These are phyloP conservation scores for Andrena trimmerana DNA, from an alignment of 2,888 invertebrate genomes.

Conservation along the genomic window DNA sequence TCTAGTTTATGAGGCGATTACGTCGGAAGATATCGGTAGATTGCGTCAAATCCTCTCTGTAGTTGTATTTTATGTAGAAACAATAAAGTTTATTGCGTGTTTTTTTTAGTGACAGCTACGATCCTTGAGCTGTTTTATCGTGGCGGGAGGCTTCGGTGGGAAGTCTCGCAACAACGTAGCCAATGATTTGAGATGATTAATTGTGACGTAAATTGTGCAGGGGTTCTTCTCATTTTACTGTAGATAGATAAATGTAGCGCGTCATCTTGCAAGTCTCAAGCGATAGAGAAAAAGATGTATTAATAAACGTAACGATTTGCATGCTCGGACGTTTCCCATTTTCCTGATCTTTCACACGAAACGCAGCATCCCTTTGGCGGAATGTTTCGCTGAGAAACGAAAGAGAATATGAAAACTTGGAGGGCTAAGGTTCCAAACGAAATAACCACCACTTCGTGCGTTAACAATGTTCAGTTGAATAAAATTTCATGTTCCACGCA, in stretches of 20 bases:
- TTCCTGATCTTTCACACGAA: constrained; percentile 52
- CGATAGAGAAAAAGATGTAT: not conserved
- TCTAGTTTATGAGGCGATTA: not conserved
- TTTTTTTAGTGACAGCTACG: not conserved
- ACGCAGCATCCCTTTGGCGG: constrained; percentile 37
- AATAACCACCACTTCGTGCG: no score
- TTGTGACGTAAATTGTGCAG: not conserved
- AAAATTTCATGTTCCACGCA: no score
- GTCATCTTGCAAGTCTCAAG: no score
- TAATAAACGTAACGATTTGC: not conserved
- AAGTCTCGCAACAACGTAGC: not conserved
- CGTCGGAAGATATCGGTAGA: not conserved
- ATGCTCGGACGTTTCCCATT: constrained; percentile 1
- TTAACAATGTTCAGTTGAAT: no score
- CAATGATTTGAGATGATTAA: not conserved
- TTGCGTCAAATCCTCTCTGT: not conserved
- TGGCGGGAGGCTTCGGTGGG: not conserved
- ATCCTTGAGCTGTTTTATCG: not conserved
- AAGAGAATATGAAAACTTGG: not conserved
- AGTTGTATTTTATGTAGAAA: not conserved
- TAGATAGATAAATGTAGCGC: no score
- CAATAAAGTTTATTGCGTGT: constrained; percentile 6
- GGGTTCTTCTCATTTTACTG: no score
- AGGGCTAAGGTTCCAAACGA: constrained; percentile 10
- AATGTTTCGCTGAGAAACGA: not conserved